These are phyloP conservation scores for Entelurus aequoreus DNA, from an alignment of 2,113 vertebrate genomes.

Conservation along the genomic window DNA sequence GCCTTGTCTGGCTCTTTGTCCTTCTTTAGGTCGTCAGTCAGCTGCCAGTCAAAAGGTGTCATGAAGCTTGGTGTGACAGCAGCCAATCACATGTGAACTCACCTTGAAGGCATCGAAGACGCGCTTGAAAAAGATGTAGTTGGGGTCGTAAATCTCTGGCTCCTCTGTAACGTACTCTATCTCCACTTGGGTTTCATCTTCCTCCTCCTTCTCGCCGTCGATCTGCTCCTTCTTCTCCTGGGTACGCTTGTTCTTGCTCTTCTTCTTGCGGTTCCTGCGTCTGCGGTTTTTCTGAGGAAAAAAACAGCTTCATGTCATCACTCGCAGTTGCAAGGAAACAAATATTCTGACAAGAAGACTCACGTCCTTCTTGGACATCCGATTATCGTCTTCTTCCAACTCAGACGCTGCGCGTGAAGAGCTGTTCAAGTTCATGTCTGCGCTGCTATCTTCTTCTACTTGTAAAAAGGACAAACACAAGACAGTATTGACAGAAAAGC, in stretches of 20 bases:
- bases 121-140: slow-evolving; percentile 90
- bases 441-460: slow-evolving; percentile 69
- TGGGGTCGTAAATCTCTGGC: slow-evolving; percentile 86
- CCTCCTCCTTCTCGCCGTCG: slow-evolving; percentile 47
- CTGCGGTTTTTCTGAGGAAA: slow-evolving; percentile 79
- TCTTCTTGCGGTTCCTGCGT: slow-evolving; percentile 88
- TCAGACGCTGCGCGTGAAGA: slow-evolving; percentile 72
- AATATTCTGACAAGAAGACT: slow-evolving; percentile 9
- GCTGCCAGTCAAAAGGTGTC: slow-evolving; percentile 43
- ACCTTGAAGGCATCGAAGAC: slow-evolving; percentile 94
- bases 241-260: slow-evolving; percentile 73
- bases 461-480: slow-evolving; percentile 19
- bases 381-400: slow-evolving; percentile 75
- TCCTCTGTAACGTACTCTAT: slow-evolving; percentile 88
- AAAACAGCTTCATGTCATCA: not conserved
- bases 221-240: slow-evolving; percentile 73
- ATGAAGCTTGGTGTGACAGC: not conserved
- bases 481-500: not conserved
- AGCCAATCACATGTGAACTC: not conserved
- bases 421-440: slow-evolving; percentile 64
- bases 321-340: not conserved
- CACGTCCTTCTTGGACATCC: slow-evolving; percentile 81
- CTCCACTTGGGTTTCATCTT: slow-evolving; percentile 73
- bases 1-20: slow-evolving; percentile 88
- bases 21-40: slow-evolving; percentile 88